Base-by-base conservation (phyloP, 2,113 vertebrate species). In the Labrus mixtus region DNA sequence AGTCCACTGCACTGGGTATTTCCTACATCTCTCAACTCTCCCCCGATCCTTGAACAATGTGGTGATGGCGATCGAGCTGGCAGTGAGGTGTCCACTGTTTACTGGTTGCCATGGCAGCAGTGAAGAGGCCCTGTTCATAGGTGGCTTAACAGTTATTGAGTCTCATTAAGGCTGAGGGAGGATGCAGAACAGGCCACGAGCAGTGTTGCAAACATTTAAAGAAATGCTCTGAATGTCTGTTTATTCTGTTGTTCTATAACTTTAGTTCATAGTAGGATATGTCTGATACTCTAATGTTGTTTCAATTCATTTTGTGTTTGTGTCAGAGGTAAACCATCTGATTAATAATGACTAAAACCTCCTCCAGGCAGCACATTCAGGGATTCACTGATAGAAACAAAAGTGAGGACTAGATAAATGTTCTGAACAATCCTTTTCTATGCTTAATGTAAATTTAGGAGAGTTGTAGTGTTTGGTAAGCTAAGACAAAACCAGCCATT, bases 41-140 rank as follows among this genome's bases (percentile, higher is more conserved):
- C 20, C 39, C 10, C 23, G 53, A 15, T 64, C 36, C 43, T 10
- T 43, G 60, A 65, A 73, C 69, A 76, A 65, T 76, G 69, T 70
- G 78, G 67, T 55, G 64, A 79, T 67, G 73, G 67, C 79, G 65
- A 68, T 60, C 60, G 74, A 76, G 83, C 83, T 74, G 83, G 75
- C 88, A 81, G 69, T 68, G 84, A 81, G 76, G 43, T 76, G 79
- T 88, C 81, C 68, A 58, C 79, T 93, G 90, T 93, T 93, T 91
- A 91, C 81, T 53, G 79, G 92, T 92, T 90, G 85, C 83, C 81
- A 93, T 89, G 90, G 89, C 66, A 86, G 71, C 92, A 37, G 48
- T 84, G 82, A 82, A 89, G 85, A 84, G 86, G 78, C 87, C 75
- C 7, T n/a, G 63, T 74, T 84, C 79, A 87, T 83, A 74, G 81